phyloP scores from a whole-genome alignment of 2,113 vertebrate species.

The Bos taurus region DNA sequence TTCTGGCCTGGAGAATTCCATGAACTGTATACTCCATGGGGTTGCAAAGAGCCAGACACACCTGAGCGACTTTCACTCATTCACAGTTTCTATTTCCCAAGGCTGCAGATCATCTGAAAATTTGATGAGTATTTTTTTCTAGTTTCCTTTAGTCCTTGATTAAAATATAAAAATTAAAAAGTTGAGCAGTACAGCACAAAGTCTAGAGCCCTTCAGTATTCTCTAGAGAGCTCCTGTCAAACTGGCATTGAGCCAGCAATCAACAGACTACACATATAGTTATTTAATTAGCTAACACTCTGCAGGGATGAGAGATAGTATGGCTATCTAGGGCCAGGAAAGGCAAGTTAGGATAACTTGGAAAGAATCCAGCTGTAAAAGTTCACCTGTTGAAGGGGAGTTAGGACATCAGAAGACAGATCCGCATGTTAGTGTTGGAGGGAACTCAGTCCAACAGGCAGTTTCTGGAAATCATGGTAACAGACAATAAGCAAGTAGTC shows the following conservation, averaged over 20 bases:
- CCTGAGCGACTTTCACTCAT: not conserved
- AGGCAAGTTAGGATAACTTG: not conserved
- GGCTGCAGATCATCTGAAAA: not conserved
- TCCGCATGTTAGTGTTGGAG: not conserved
- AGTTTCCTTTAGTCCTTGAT: not conserved
- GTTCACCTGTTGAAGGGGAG: not conserved
- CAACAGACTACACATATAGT: not conserved
- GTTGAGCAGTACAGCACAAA: not conserved
- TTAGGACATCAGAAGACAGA: not conserved
- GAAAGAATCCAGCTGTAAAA: not conserved
- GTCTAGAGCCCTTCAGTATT: not conserved
- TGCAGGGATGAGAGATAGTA: not conserved
- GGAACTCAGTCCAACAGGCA: not conserved
- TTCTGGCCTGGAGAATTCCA: not conserved
- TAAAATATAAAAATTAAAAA: not conserved
- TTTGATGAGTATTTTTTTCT: not conserved
- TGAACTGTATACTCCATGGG: not conserved
- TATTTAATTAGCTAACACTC: constrained; percentile 43
- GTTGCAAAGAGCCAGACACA: not conserved
- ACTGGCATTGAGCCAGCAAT: not conserved
- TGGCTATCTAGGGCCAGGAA: not conserved
- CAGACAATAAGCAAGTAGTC: not conserved
- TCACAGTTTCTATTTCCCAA: not conserved
- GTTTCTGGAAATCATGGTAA: not conserved
- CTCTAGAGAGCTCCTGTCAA: not conserved